phyloP scores from a whole-genome alignment of 1,140 invertebrate genomes.

The Bombus waltoni region DNA sequence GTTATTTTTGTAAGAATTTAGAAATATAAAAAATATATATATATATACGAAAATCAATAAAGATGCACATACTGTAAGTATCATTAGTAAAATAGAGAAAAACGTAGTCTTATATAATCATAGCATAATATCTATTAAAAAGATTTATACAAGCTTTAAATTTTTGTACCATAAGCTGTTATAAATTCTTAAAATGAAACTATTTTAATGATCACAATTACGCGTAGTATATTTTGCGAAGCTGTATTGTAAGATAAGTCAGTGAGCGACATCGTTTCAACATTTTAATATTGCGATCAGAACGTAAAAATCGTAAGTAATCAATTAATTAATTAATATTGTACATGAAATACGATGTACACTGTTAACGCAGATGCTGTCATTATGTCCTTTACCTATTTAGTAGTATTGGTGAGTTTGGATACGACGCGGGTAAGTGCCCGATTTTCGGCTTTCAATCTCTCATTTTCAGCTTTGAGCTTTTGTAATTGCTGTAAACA shows the following conservation, averaged over 20 bases:
- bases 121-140: slow-evolving; percentile 24
- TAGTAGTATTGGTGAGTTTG: slow-evolving; percentile 95
- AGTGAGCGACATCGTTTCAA: slow-evolving; percentile 68
- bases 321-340: slow-evolving; percentile 76
- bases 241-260: slow-evolving; percentile 62
- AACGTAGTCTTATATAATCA: slow-evolving; percentile 29
- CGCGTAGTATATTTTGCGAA: slow-evolving; percentile 52
- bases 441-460: slow-evolving; percentile 97
- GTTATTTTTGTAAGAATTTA: not conserved
- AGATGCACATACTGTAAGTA: slow-evolving; percentile 27
- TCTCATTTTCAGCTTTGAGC: slow-evolving; percentile 98
- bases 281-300: slow-evolving; percentile 69
- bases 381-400: slow-evolving; percentile 87
- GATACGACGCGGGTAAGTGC: slow-evolving; percentile 96
- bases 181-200: slow-evolving; percentile 36
- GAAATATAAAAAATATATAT: not conserved
- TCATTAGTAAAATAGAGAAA: slow-evolving; percentile 50
- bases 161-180: slow-evolving; percentile 42
- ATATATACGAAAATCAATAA: slow-evolving; percentile 1
- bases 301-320: slow-evolving; percentile 66
- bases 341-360: slow-evolving; percentile 77
- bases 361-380: slow-evolving; percentile 82
- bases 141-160: slow-evolving; percentile 44
- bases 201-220: slow-evolving; percentile 41
- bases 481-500: slow-evolving; percentile 98